Base-by-base conservation (phyloP, 2,113 vertebrate species). In the Neotragus pygmaeus region DNA sequence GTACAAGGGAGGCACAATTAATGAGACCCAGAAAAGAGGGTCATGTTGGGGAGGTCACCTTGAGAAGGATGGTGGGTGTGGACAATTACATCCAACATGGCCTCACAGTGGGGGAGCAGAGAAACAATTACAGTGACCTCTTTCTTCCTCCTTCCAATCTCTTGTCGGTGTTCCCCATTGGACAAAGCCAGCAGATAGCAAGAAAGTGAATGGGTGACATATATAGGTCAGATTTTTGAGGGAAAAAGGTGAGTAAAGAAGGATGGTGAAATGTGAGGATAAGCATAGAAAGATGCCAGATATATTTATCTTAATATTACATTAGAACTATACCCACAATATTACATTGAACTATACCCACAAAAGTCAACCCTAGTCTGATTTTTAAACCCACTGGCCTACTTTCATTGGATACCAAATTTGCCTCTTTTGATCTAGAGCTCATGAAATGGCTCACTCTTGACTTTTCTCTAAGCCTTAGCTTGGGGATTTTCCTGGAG, bases 201-300 rank as follows among this genome's bases (percentile, higher is more conserved):
- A 80, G 27, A 43, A 30, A 58, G 11, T 5, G 12, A 2, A 53
- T 21, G 30, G 25, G 28, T 88, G 33, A n/a, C 16, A 89, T 7
- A 73, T 10, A 25, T 3, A 33, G 11, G 53, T 49, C 33, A 64
- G 3, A 6, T 45, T 88, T 93, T 53, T 57, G 33, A 94, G 27
- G 5, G 30, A 70, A 85, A 88, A 73, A 91, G 1, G 3, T 7
- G 36, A 36, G 3, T 62, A n/a, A 58, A 91, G 39, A 81, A 60
- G 21, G 6, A 21, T 36, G 10, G 13, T 30, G 12, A 36, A 75
- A 90, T 81, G 17, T 84, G 12, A 7, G 28, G 75, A 25, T 7
- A 27, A 4, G 15, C 1, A 0, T 39, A 45, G 45, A 45, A 45
- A 45, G 45, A 45, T 45, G 45, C 45, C 11, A 73, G 19, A 9